These are phyloP conservation scores for Conger conger DNA, from an alignment of 2,113 vertebrate species.

Conservation along the genomic window DNA sequence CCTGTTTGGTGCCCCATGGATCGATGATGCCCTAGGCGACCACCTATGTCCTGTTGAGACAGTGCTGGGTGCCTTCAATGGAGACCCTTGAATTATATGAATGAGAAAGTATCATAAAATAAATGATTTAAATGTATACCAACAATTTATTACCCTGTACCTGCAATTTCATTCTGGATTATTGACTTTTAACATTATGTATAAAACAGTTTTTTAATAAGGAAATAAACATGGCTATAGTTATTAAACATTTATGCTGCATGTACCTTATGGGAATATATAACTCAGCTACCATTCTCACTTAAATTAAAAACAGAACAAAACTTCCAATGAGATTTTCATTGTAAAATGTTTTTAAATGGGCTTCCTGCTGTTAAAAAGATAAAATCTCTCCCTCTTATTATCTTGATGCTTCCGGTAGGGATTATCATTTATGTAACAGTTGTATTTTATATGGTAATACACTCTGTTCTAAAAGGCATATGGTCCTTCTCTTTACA, in stretches of 20 bases:
- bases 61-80: not conserved
- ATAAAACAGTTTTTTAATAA: not conserved
- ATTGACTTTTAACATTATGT: constrained; percentile 5
- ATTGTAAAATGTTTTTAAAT: not conserved
- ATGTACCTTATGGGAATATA: not conserved
- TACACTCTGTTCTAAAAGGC: not conserved
- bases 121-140: not conserved
- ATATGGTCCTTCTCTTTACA: not conserved
- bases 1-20: too few relatives aligned
- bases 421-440: constrained; percentile 14
- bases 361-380: constrained; percentile 5
- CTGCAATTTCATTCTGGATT: not conserved
- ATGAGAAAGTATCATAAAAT: not conserved
- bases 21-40: too few relatives aligned
- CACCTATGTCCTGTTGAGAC: not conserved
- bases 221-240: not conserved
- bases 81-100: not conserved
- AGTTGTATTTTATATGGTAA: not conserved
- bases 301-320: not conserved
- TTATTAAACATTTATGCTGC: not conserved
- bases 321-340: not conserved
- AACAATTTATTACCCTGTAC: not conserved
- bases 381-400: not conserved
- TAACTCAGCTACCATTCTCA: not conserved
- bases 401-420: constrained; percentile 9